Base-by-base conservation (phyloP, 2,113 vertebrate genomes). In the Cnemophilus loriae region DNA sequence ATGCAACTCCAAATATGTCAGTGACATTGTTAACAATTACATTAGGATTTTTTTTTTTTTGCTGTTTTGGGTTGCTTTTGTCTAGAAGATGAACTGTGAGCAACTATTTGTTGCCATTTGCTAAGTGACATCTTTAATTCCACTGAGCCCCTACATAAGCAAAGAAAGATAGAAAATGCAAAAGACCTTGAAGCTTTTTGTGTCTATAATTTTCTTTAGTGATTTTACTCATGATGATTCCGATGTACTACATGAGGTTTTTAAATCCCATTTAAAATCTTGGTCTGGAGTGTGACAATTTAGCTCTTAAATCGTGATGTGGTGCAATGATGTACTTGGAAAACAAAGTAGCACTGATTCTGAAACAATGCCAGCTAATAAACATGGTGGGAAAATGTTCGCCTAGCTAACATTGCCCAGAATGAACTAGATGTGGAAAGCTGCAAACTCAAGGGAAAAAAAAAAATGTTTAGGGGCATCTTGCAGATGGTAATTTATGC, bases 331-430 rank as follows among this genome's bases (percentile, higher is more conserved):
- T 70, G 33, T 55, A 74, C 64, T 84, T 84, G 64, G 59, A 83
- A 92, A 94, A 91, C 93, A 95, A 91, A 80, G 55, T n/a, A 79
- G 41, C 55, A 33, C 78, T 93, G 87, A 93, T 91, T 96, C 67
- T 87, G 71, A 88, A 95, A 95, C 84, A 96, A 94, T 93, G 50
- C 17, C 50, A 79, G 55, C 75, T 93, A 95, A 96, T 75, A 93
- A 86, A 91, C 50, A 32, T 30, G 63, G 52, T 77, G 50, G 59
- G 63, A 80, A 91, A 91, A 59, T 37, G 53, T 74, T 83, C n/a
- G 8, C 47, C 33, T 42, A 55, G 67, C 37, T 79, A 39, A 27
- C 19, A 2, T 59, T 93, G 63, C 33, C 33, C 60, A 55, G 42
- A 90, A 76, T 50, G 53, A 84, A 42, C 74, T 75, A 42, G 41